Conservation (phyloP, 92 coral and sea anemone species). For the Scolanthus callimorphus region DNA sequence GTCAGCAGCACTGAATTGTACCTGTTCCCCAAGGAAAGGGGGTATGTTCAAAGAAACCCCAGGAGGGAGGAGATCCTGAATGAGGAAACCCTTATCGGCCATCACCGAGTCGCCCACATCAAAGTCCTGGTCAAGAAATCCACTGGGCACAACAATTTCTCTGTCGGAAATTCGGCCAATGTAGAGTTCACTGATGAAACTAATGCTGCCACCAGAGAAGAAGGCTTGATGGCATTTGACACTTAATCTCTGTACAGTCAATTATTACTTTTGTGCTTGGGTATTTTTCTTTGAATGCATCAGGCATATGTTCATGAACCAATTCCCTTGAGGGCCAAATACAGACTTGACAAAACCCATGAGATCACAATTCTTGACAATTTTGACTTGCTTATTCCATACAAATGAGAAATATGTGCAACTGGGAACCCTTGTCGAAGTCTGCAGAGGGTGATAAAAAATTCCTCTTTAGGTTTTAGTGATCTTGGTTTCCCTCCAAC, state of each 20-base stretch:
- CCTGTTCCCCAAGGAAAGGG: constrained; percentile 52
- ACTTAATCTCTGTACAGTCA: constrained; percentile 59
- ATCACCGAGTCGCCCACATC: constrained; percentile 22
- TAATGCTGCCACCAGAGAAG: constrained; percentile 49
- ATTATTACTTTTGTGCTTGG: constrained; percentile 47
- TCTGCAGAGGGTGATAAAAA: constrained; percentile 37
- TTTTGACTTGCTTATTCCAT: constrained; percentile 32
- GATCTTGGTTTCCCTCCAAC: constrained; percentile 35
- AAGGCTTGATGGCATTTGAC: constrained; percentile 72
- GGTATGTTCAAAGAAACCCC: constrained; percentile 43
- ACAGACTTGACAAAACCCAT: constrained; percentile 53
- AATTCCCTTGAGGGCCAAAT: constrained; percentile 58
- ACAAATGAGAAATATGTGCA: constrained; percentile 54
- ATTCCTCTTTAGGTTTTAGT: constrained; percentile 52
- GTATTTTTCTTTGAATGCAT: constrained; percentile 53
- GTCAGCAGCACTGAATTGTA: constrained; percentile 48
- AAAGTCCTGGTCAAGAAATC: constrained; percentile 32
- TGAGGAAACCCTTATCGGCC: constrained; percentile 40
- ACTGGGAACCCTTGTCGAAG: constrained; percentile 51
- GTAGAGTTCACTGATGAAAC: constrained; percentile 51
- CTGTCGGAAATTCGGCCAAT: constrained; percentile 60
- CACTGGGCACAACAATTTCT: constrained; percentile 44
- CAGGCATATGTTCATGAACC: constrained; percentile 47
- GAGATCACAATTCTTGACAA: constrained; percentile 40
- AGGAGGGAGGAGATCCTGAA: constrained; percentile 38